phyloP scores from a whole-genome alignment of 2,113 vertebrate genomes.

The Grallaria varia region DNA sequence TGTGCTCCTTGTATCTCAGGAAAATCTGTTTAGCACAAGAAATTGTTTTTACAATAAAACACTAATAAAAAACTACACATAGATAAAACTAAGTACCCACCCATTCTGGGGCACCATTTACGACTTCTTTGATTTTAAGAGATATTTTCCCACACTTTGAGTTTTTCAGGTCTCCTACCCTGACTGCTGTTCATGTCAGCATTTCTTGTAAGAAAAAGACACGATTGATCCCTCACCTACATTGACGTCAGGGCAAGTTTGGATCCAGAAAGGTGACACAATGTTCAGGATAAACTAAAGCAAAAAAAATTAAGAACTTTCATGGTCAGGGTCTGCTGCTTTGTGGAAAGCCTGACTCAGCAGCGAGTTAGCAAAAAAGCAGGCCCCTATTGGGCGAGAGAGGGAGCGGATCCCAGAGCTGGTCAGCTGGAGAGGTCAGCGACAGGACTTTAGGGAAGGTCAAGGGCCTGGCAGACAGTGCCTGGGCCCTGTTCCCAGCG shows the following conservation, averaged over 20 bases:
- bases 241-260: background rate
- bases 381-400: background rate
- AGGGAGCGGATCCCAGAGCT: background rate
- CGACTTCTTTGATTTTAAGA: background rate
- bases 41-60: background rate
- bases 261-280: background rate
- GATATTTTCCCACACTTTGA: background rate
- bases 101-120: background rate
- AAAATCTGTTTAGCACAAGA: background rate
- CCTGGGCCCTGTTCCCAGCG: background rate
- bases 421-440: background rate
- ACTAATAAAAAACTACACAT: background rate
- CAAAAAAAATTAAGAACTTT: background rate
- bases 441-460: accelerated
- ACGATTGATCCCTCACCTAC: background rate
- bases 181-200: background rate
- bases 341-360: background rate
- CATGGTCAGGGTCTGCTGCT: background rate
- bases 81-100: background rate
- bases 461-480: background rate
- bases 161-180: background rate
- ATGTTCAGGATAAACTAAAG: background rate
- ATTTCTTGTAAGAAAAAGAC: background rate
- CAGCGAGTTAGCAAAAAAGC: background rate
- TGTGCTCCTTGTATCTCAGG: background rate